Percentiles rank a stretch among this genome's conserved stretches.
phyloP scores from a whole-genome alignment of 1,140 invertebrate genomes.

The Drosophila punjabiensis region DNA sequence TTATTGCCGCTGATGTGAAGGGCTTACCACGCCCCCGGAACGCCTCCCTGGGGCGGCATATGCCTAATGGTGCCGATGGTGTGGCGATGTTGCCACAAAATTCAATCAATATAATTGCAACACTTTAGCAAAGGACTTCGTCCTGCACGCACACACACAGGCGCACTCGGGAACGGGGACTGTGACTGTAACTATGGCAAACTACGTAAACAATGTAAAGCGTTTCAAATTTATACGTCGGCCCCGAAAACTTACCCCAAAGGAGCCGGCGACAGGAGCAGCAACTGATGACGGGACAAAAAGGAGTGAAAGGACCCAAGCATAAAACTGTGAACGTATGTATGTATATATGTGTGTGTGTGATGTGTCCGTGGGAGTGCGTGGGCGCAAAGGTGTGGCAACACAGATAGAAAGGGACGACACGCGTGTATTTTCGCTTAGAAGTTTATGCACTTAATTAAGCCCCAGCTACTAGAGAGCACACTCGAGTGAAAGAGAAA shows the following conservation, averaged over 20 bases:
- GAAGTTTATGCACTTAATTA: conserved; percentile 75
- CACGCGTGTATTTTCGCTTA: conserved; percentile 63
- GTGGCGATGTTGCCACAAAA: conserved; percentile 55
- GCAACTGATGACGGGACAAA: conserved; percentile 61
- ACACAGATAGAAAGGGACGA: conserved; percentile 11
- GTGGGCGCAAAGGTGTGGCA: conserved; percentile 27
- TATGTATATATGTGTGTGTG: conserved; percentile 15
- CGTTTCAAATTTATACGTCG: conserved; percentile 75
- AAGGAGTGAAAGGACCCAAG: conserved; percentile 28
- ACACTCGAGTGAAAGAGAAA: conserved; percentile 20
- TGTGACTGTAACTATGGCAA: conserved; percentile 68
- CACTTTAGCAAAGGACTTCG: conserved; percentile 72
- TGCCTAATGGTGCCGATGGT: conserved; percentile 35
- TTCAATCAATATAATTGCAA: conserved; percentile 83
- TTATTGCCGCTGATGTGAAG: conserved; percentile 22
- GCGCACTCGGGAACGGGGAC: conserved; percentile 9
- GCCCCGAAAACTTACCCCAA: conserved; percentile 59
- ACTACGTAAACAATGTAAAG: conserved; percentile 80
- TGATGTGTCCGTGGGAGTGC: conserved; percentile 4
- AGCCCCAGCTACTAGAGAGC: conserved; percentile 45
- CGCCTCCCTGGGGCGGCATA: conserved; percentile 43
- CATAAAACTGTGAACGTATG: conserved; percentile 27
- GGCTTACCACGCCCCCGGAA: conserved; percentile 33
- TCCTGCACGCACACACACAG: conserved; percentile 12
- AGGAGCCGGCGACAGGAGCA: conserved; percentile 49